Evolutionary conservation across 2,113 vertebrate species (phyloP).

Genomic region (Bolborhynchus lineola): DNA sequence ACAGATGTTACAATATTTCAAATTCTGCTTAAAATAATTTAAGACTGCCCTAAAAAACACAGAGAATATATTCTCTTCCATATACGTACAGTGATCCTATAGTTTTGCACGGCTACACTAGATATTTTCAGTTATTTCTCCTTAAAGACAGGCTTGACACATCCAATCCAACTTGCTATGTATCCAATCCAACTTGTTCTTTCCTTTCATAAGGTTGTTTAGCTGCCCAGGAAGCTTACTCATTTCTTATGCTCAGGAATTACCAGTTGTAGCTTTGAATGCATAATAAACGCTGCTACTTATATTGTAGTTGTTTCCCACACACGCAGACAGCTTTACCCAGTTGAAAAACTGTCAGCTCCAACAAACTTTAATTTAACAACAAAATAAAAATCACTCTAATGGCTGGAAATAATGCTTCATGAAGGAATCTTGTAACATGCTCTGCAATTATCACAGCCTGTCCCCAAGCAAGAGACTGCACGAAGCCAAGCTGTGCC

Average conservation of each 20-base stretch:
- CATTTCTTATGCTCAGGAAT: background rate
- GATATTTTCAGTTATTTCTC: background rate
- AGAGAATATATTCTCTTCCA: background rate
- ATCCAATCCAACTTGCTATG: background rate
- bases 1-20: background rate
- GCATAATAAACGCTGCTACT: background rate
- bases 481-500: conserved; percentile 3
- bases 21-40: background rate
- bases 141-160: background rate
- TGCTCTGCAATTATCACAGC: background rate
- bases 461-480: background rate
- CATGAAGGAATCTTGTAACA: background rate
- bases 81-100: fast-evolving
- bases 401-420: conserved; percentile 51
- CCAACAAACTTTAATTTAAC: background rate
- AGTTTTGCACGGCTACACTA: background rate
- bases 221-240: background rate
- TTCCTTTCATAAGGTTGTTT: background rate
- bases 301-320: background rate
- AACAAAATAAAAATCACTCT: background rate
- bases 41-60: background rate
- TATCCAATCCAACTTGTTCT: background rate
- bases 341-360: background rate
- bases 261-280: background rate
- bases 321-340: background rate